Base-by-base conservation (phyloP, 2,888 invertebrate genomes). In the Plagiodera versicolora region DNA sequence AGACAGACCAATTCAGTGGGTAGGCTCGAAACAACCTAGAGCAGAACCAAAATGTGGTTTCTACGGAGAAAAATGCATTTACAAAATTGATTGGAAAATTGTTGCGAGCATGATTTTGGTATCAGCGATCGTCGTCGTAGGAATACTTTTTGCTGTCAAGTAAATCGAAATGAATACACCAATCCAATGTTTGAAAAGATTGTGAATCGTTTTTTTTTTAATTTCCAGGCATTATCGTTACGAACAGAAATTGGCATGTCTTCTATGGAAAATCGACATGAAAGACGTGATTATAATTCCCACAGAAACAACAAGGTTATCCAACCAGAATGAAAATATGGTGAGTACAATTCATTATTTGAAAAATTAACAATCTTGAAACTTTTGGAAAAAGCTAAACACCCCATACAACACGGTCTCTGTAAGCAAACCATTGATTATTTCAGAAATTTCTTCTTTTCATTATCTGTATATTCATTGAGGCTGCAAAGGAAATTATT, bases 201-300 rank as follows among this genome's bases (percentile, higher is more conserved):
- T n/a, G n/a, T 45, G 45, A 6, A 18, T 16, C n/a, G 16, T 1
- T 45, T 53, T 28, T 11, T 11, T 24, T 6, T 58, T 46, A 10
- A 44, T 8, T 70, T 66, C 2, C 72, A 89, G 94, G 65, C 94
- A 94, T 76, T 94, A 94, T 80, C 85, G 92, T 66, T 95, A 95
- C 75, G 95, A 96, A 73, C 94, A 94, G 80, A 95, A 95, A 74
- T 83, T 96, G 58, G 94, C 94, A 0, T 93, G 94, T n/a, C 85
- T 95, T 10, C 80, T 95, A 45, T 96, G 96, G 96, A 90, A 91
- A 78, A 91, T 96, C 28, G 92, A 94, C 63, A 86, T 90, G 74
- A 89, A 88, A 70, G 93, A 94, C 67, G 83, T 95, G 39, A 87
- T 85, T 0, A 83, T 88, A 60, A 87, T 89, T 53, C 84, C 87